phyloP scores from a whole-genome alignment of 1,140 invertebrate genomes.

The Lamellibrachia luymesi region DNA sequence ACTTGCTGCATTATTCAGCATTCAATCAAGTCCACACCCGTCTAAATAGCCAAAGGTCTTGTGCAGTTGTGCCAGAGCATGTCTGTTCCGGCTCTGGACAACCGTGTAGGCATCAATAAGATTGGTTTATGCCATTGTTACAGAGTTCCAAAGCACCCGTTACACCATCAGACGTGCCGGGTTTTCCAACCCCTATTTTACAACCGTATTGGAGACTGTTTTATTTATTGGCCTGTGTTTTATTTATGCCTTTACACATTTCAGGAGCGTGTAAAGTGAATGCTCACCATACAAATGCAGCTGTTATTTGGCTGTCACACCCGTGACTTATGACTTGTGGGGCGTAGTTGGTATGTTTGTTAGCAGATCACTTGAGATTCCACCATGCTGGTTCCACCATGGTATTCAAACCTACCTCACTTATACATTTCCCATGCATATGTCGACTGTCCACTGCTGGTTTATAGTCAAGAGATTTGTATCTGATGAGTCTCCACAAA shows the following conservation, averaged over 20 bases:
- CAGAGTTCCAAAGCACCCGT: background rate
- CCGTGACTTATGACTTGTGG: background rate
- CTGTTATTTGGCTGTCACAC: background rate
- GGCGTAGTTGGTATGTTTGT: background rate
- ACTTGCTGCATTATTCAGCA: background rate
- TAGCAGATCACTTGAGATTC: background rate
- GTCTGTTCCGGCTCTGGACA: background rate
- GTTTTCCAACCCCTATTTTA: background rate
- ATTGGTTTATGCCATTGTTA: background rate
- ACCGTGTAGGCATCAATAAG: background rate
- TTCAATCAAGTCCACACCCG: background rate
- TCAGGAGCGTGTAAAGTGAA: background rate
- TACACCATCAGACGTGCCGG: background rate
- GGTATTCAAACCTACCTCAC: background rate
- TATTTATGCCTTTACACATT: background rate
- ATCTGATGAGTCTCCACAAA: background rate
- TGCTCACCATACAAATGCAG: background rate
- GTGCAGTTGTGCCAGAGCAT: background rate
- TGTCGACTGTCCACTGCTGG: no score
- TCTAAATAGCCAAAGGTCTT: background rate
- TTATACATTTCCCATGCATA: no score
- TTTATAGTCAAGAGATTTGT: background rate
- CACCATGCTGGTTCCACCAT: background rate
- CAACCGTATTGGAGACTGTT: background rate
- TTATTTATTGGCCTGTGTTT: background rate